phyloP scores from a whole-genome alignment of 2,797 vertebrate species.

The Sebastes miniatus region DNA sequence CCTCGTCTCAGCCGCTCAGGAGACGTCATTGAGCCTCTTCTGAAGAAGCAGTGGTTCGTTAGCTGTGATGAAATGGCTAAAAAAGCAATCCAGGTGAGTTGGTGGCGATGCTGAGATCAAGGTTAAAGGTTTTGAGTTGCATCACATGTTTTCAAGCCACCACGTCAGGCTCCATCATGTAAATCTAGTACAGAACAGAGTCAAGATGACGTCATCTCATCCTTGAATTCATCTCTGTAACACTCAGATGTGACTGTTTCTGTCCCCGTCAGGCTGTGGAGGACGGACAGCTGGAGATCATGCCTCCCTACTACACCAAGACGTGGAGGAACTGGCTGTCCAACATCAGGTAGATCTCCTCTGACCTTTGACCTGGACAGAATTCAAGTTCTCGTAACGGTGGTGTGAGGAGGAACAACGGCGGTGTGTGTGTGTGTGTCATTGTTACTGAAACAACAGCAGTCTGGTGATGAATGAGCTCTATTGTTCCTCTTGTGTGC shows the following conservation, averaged over 20 bases:
- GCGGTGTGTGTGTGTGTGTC: not conserved
- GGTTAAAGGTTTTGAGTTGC: too few species aligned
- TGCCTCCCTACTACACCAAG: constrained; percentile 86
- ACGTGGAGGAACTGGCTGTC: constrained; percentile 90
- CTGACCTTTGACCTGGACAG: not conserved
- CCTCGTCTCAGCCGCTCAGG: constrained; percentile 85
- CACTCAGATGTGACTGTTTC: not conserved
- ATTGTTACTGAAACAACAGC: constrained; percentile 27
- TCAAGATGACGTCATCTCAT: not conserved
- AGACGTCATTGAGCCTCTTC: constrained; percentile 88
- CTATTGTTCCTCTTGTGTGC: constrained; percentile 44
- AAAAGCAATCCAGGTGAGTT: constrained; percentile 81
- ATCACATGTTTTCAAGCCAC: too few species aligned
- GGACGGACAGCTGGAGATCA: constrained; percentile 80
- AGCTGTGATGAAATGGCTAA: constrained; percentile 84
- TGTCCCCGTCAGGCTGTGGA: constrained; percentile 82
- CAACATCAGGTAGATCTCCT: constrained; percentile 80
- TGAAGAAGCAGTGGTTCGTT: constrained; percentile 93
- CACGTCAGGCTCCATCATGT: not conserved
- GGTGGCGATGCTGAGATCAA: not conserved
- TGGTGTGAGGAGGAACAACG: not conserved
- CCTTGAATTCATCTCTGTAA: not conserved
- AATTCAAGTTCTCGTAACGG: not conserved
- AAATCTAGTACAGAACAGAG: not conserved
- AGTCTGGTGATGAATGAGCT: constrained; percentile 37